Evolutionary conservation across 92 coral and sea anemone species (phyloP).

Genomic region (Phenganax marumi): DNA sequence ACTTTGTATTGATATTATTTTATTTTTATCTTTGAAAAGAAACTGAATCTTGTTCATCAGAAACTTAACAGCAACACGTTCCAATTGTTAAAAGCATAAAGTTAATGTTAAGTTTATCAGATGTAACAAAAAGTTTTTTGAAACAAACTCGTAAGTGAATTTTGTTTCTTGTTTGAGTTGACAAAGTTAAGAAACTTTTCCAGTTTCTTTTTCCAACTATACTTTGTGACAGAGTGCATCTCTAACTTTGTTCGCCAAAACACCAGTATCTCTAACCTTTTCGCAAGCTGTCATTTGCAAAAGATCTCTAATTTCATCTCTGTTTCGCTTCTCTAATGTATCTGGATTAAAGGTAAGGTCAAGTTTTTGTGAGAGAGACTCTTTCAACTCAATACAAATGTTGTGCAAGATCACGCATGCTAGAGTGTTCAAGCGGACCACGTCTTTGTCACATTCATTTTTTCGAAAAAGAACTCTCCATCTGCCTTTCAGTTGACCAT

Average conservation of each 20-base stretch:
- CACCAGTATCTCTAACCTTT: constrained; percentile 51
- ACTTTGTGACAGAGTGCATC: constrained; percentile 66
- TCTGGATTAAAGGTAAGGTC: constrained; percentile 57
- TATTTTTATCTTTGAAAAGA: not conserved
- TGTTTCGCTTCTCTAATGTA: constrained; percentile 59
- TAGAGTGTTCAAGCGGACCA: constrained; percentile 43
- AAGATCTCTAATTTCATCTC: constrained; percentile 65
- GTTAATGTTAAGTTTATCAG: not conserved
- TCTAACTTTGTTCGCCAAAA: constrained; percentile 58
- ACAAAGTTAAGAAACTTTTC: constrained; percentile 58
- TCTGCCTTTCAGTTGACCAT: constrained; percentile 60
- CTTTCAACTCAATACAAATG: constrained; percentile 50
- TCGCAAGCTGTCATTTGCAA: constrained; percentile 64
- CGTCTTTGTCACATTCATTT: constrained; percentile 48
- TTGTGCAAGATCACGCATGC: constrained; percentile 59
- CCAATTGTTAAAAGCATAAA: not conserved
- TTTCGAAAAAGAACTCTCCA: constrained; percentile 53
- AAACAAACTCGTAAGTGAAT: not conserved
- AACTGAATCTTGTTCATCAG: not conserved
- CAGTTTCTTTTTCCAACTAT: constrained; percentile 69
- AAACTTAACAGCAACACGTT: no score
- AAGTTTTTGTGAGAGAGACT: constrained; percentile 49
- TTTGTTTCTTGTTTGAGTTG: not conserved
- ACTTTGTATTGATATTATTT: not conserved
- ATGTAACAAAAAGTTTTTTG: not conserved